These are phyloP conservation scores for Euthynnus affinis DNA, from an alignment of 2,797 vertebrate genomes.

Conservation along the genomic window DNA sequence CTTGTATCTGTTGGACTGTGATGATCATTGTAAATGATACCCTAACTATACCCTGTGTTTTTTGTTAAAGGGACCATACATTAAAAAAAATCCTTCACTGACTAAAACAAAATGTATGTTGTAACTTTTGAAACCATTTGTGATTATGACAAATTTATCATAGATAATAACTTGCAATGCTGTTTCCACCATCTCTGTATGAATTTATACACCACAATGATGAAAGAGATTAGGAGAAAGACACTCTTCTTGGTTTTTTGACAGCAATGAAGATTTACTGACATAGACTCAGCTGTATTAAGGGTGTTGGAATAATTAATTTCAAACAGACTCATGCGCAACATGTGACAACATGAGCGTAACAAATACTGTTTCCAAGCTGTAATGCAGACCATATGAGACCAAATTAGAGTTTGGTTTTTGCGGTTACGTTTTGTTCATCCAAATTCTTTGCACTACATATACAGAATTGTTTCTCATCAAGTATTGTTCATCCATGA, in stretches of 20 bases:
- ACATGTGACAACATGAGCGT: conserved; percentile 4
- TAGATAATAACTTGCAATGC: neutral
- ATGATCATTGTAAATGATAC: neutral
- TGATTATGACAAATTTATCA: neutral
- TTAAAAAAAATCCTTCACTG: neutral
- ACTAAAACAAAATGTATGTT: neutral
- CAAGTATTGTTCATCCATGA: fast-evolving
- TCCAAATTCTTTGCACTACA: neutral
- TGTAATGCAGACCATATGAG: neutral
- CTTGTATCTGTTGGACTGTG: neutral
- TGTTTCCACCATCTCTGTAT: neutral
- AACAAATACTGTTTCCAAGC: conserved; percentile 22
- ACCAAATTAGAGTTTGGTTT: conserved; percentile 3
- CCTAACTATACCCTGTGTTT: neutral
- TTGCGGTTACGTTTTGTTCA: neutral
- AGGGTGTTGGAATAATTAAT: conserved; percentile 19
- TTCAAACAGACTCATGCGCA: conserved; percentile 8
- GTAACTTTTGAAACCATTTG: neutral
- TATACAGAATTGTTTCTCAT: neutral
- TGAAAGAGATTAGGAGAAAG: neutral
- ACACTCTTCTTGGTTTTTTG: neutral
- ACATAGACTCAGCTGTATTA: conserved; percentile 10
- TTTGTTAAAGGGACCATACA: neutral
- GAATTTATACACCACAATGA: neutral
- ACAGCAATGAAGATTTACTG: neutral